Conservation (phyloP, 2,888 invertebrate species). For the Poecilobothrus nobilitatus region DNA sequence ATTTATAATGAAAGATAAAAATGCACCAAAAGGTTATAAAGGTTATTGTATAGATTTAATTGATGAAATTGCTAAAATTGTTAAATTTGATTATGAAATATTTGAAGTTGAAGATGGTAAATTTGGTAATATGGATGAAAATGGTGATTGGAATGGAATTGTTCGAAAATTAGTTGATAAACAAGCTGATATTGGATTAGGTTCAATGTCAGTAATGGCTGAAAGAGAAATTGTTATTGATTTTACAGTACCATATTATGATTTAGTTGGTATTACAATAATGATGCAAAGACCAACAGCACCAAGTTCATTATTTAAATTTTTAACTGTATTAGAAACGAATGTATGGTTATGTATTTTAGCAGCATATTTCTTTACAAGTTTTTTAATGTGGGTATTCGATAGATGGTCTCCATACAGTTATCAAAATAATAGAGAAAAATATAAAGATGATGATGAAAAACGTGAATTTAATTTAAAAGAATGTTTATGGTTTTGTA, state of each 20-base stretch:
- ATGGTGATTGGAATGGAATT: conserved; percentile 78
- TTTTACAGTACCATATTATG: conserved; percentile 97
- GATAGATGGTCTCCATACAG: conserved; percentile 97
- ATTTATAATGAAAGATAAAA: conserved; percentile 65
- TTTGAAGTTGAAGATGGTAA: conserved; percentile 68
- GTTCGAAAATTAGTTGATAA: conserved; percentile 73
- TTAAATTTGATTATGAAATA: conserved; percentile 87
- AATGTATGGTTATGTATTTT: conserved; percentile 96
- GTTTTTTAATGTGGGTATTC: conserved; percentile 90
- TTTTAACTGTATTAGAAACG: conserved; percentile 89
- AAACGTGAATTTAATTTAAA: conserved; percentile 90
- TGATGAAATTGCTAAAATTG: conserved; percentile 71
- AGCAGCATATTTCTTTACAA: conserved; percentile 90
- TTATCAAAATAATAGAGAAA: conserved; percentile 87
- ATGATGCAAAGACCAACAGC: conserved; percentile 86
- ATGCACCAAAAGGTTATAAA: conserved; percentile 56
- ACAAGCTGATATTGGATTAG: conserved; percentile 87
- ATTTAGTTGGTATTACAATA: conserved; percentile 93
- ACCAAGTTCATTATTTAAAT: conserved; percentile 90
- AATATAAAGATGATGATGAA: conserved; percentile 86
- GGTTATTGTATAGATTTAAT: conserved; percentile 95
- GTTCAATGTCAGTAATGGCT: conserved; percentile 93
- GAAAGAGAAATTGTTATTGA: conserved; percentile 95
- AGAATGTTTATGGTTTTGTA: conserved; percentile 97
- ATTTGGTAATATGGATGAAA: conserved; percentile 83